Percentiles rank a stretch among this genome's conserved stretches.
These are phyloP conservation scores for Grus americana DNA, from an alignment of 2,113 vertebrate species.

Conservation along the genomic window DNA sequence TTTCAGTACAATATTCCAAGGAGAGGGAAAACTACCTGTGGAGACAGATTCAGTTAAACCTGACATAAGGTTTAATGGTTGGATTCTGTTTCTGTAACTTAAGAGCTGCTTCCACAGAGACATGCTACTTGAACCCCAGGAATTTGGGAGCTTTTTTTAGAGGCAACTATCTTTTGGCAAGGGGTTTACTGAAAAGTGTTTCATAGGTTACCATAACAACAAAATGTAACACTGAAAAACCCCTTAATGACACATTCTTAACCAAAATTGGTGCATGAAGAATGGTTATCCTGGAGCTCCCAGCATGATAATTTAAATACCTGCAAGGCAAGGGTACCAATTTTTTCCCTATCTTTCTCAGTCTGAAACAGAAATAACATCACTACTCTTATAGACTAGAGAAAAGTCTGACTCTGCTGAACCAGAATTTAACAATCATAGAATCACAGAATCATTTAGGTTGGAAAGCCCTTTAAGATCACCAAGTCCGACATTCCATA, in stretches of 20 bases:
- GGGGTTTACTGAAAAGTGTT: neutral
- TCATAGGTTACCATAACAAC: conserved; percentile 45
- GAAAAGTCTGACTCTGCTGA: neutral
- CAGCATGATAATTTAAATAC: neutral
- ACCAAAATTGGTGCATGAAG: neutral
- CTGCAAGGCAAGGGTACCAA: neutral
- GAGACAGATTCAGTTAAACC: neutral
- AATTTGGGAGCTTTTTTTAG: neutral
- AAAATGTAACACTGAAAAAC: neutral
- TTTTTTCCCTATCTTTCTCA: neutral
- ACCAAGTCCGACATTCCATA: neutral
- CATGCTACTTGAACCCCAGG: neutral
- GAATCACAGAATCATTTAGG: neutral
- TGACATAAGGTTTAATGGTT: neutral
- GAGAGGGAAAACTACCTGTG: neutral
- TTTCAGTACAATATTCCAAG: neutral
- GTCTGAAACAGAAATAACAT: conserved; percentile 1
- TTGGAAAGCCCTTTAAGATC: neutral
- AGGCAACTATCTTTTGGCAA: neutral
- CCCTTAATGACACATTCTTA: neutral
- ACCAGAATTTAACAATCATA: neutral
- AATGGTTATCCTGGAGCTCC: neutral
- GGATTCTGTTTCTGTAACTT: neutral
- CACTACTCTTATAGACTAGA: neutral
- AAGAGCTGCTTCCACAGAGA: neutral